A percentile compares a stretch with the other conserved stretches of the same genome.
phyloP scores from a whole-genome alignment of 2,113 vertebrate species.

The Rhabdomys dilectus region DNA sequence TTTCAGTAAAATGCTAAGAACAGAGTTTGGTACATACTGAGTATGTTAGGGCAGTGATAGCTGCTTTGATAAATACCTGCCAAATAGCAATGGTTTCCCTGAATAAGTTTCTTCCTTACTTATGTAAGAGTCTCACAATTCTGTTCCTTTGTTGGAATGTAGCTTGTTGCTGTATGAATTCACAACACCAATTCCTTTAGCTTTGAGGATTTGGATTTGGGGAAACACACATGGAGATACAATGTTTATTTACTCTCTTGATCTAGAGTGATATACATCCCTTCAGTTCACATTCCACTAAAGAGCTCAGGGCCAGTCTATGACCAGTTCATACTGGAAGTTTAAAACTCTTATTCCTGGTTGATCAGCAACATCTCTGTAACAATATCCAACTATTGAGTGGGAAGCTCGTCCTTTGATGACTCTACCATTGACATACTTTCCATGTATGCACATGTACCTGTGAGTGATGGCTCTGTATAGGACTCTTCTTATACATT shows the following conservation, averaged over 20 bases:
- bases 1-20: neutral
- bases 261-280: neutral
- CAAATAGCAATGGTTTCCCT: neutral
- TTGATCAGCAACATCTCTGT: neutral
- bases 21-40: neutral
- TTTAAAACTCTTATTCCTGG: neutral
- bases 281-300: neutral
- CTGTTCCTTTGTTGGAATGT: neutral
- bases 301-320: neutral
- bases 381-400: neutral
- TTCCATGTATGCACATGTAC: neutral
- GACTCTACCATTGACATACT: neutral
- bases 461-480: neutral
- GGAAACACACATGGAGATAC: neutral
- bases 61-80: neutral
- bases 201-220: neutral
- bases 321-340: neutral
- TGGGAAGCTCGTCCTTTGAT: neutral
- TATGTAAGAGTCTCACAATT: neutral
- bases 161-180: neutral
- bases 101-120: neutral
- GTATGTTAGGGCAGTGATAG: neutral
- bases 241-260: neutral
- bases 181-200: neutral
- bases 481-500: neutral